Conservation (phyloP, 1,140 invertebrate species). For the Reticulitermes speratus region DNA sequence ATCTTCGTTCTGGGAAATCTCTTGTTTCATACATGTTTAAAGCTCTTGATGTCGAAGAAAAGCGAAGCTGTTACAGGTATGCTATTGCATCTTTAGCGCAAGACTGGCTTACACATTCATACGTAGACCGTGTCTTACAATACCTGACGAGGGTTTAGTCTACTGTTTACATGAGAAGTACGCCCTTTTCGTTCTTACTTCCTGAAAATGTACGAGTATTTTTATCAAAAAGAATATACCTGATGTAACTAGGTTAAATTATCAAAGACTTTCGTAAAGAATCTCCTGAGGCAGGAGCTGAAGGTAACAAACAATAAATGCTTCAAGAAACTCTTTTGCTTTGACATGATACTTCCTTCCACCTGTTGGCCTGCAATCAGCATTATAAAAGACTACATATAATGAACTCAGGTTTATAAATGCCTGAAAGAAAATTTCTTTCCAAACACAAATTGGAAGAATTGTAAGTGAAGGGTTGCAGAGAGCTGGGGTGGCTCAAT, state of each 20-base stretch:
- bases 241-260: conserved; percentile 8
- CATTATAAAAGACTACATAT: not conserved
- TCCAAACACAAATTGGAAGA: not conserved
- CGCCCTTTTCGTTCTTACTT: not conserved
- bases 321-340: not conserved
- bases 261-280: conserved; percentile 2
- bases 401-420: not conserved
- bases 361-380: not conserved
- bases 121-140: not conserved
- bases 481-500: not conserved
- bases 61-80: not conserved
- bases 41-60: not conserved
- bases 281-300: not conserved
- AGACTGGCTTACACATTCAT: not conserved
- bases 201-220: not conserved
- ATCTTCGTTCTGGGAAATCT: not conserved
- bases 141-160: not conserved
- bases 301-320: not conserved
- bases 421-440: not conserved
- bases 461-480: not conserved
- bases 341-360: conserved; percentile 7
- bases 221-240: conserved; percentile 1
- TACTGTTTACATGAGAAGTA: not conserved
- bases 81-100: not conserved
- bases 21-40: not conserved